A percentile compares a stretch with the other conserved stretches of the same genome.
Evolutionary conservation across 1,140 invertebrate species (phyloP).

Genomic region (Drosophila bipectinata): DNA sequence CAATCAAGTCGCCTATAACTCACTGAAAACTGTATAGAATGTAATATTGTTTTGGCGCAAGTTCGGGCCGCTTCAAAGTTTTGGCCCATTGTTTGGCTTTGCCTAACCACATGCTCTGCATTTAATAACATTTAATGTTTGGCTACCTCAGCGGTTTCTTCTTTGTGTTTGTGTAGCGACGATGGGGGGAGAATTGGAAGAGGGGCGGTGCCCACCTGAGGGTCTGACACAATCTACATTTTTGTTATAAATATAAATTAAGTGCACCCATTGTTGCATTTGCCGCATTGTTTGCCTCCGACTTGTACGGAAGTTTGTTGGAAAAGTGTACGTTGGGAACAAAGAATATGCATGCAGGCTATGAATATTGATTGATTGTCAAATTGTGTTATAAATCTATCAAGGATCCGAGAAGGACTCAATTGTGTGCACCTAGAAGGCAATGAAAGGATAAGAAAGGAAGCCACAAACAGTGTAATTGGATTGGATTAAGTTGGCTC

Average conservation of each 20-base stretch:
- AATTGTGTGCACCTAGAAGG: conserved; percentile 32
- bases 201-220: conserved; percentile 9
- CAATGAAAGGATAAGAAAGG: conserved; percentile 1
- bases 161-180: conserved; percentile 33
- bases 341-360: conserved; percentile 18
- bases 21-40: neutral
- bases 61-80: conserved; percentile 53
- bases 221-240: neutral
- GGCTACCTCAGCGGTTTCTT: conserved; percentile 51
- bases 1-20: neutral
- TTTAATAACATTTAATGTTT: conserved; percentile 78
- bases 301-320: conserved; percentile 16
- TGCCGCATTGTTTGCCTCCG: conserved; percentile 71
- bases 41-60: conserved; percentile 19
- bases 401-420: conserved; percentile 26
- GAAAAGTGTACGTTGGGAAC: conserved; percentile 18
- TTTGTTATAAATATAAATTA: conserved; percentile 74
- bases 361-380: conserved; percentile 71
- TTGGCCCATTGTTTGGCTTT: conserved; percentile 53
- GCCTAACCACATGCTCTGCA: conserved; percentile 57
- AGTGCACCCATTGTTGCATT: conserved; percentile 60
- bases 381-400: conserved; percentile 59
- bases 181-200: neutral
- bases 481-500: conserved; percentile 20
- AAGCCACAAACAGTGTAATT: conserved; percentile 39